Conservation (phyloP, 2,113 vertebrate species). For the Isurus oxyrinchus region DNA sequence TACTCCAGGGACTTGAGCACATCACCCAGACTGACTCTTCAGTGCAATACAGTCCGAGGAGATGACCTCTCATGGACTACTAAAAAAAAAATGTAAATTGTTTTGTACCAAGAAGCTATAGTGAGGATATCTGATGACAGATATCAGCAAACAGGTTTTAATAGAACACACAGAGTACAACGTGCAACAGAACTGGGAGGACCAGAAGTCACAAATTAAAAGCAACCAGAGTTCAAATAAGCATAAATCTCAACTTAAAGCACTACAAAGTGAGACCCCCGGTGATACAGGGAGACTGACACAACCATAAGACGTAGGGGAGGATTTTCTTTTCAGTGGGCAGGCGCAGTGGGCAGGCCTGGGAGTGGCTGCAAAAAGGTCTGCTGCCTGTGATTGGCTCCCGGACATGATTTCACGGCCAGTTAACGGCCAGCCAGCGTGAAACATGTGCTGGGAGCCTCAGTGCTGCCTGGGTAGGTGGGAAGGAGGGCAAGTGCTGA, state of each 20-base stretch:
- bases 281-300: too few species aligned
- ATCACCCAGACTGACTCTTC: background rate
- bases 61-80: background rate
- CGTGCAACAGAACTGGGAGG: background rate
- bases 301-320: too few species aligned
- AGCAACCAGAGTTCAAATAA: background rate
- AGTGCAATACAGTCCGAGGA: background rate
- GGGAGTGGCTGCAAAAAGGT: too few species aligned
- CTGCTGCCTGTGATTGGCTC: too few species aligned
- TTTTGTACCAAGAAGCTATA: background rate
- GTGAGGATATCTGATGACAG: background rate
- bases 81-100: background rate
- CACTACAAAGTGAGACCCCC: too few species aligned
- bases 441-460: too few species aligned
- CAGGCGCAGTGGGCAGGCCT: too few species aligned
- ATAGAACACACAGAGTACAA: background rate
- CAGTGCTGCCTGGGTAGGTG: too few species aligned
- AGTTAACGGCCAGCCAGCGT: too few species aligned
- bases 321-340: too few species aligned
- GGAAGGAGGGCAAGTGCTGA: too few species aligned
- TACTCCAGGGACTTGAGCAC: background rate
- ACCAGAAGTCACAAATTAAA: background rate
- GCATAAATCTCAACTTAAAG: background rate
- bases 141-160: background rate
- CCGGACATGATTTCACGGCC: too few species aligned